phyloP scores from a whole-genome alignment of 2,113 vertebrate species.

The Dicentrarchus labrax region DNA sequence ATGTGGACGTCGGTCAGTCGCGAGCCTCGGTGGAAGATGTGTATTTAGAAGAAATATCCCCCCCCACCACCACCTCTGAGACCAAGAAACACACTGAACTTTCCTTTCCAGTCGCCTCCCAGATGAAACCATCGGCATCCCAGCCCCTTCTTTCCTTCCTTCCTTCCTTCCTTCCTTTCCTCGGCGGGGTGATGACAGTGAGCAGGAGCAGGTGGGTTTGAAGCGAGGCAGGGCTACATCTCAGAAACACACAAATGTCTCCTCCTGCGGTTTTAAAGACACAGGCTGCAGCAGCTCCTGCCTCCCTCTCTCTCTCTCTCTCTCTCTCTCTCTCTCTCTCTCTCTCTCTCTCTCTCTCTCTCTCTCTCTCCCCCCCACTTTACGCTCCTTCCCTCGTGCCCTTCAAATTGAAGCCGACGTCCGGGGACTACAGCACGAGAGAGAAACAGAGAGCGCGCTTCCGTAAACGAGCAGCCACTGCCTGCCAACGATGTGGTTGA shows the following conservation, averaged over 20 bases:
- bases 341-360: not conserved
- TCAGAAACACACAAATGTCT: slow-evolving; percentile 9
- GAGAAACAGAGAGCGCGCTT: slow-evolving; percentile 14
- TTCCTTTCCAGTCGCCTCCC: slow-evolving; percentile 43
- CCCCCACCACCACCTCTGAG: too few relatives aligned
- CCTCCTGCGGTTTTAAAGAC: slow-evolving; percentile 42
- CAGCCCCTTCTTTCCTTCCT: slow-evolving; percentile 36
- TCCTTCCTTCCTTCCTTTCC: slow-evolving; percentile 6
- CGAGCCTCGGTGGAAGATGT: not conserved
- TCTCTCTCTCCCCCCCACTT: not conserved
- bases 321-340: too few relatives aligned
- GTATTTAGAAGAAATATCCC: not conserved
- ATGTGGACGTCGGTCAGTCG: slow-evolving; percentile 5
- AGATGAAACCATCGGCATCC: slow-evolving; percentile 67
- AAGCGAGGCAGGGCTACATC: slow-evolving; percentile 56
- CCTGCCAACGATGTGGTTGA: slow-evolving; percentile 9
- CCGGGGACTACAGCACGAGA: not conserved
- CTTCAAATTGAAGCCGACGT: slow-evolving; percentile 67
- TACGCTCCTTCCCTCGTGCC: slow-evolving; percentile 44
- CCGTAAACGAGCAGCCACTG: slow-evolving; percentile 50
- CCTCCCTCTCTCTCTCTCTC: too few relatives aligned
- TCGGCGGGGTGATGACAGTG: slow-evolving; percentile 23
- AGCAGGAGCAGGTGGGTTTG: slow-evolving; percentile 50
- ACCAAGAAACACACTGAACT: slow-evolving; percentile 48
- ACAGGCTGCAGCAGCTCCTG: slow-evolving; percentile 19